These are phyloP conservation scores for Drosophila mayri DNA, from an alignment of 1,140 invertebrate genomes.

Conservation along the genomic window DNA sequence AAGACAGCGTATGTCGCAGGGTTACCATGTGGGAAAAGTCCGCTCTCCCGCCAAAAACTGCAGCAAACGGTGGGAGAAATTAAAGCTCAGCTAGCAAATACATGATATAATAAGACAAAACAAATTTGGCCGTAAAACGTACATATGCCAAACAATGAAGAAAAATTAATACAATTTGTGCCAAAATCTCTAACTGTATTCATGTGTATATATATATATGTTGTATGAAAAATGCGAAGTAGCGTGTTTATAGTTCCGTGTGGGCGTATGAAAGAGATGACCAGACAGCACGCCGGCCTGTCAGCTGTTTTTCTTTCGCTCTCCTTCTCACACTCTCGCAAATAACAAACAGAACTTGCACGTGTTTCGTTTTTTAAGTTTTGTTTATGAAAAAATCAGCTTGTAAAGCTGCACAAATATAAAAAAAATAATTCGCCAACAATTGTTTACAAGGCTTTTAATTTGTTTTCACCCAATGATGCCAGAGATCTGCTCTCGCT, in stretches of 20 bases:
- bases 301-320: conserved; percentile 33
- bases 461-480: not conserved
- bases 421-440: not conserved
- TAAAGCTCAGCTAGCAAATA: not conserved
- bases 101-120: not conserved
- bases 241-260: conserved; percentile 1
- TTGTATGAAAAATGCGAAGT: not conserved
- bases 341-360: conserved; percentile 28
- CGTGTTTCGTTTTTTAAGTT: conserved; percentile 17
- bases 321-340: conserved; percentile 4
- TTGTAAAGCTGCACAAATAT: not conserved
- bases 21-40: conserved; percentile 2
- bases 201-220: not conserved
- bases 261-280: conserved; percentile 34
- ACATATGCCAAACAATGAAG: not conserved
- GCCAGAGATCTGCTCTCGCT: not conserved
- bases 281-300: not conserved
- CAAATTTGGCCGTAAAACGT: not conserved
- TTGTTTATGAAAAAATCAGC: conserved; percentile 15
- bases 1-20: not conserved
- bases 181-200: conserved; percentile 7
- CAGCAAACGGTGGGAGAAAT: not conserved
- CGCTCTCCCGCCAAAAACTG: conserved; percentile 18
- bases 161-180: not conserved
- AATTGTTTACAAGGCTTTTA: not conserved